Evolutionary conservation across 1,140 invertebrate species (phyloP).

Genomic region (Microplitis demolitor): DNA sequence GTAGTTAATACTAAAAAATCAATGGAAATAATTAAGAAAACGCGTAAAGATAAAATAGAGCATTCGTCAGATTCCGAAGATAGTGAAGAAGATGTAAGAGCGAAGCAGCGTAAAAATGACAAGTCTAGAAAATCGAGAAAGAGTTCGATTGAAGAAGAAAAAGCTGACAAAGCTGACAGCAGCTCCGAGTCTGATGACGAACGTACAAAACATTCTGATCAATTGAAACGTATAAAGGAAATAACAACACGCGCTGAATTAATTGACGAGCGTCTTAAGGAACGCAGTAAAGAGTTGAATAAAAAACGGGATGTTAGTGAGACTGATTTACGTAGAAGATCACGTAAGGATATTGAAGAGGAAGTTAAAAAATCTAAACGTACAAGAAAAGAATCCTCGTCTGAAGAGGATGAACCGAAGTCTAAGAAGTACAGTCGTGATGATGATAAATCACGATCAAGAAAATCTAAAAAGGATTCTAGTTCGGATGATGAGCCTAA

Average conservation of each 20-base stretch:
- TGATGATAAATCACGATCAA: conserved; percentile 62
- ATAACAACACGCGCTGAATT: conserved; percentile 34
- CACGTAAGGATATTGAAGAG: conserved; percentile 55
- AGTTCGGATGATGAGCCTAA: conserved; percentile 67
- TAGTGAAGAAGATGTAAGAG: conserved; percentile 58
- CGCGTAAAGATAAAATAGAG: conserved; percentile 56
- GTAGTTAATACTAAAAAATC: conserved; percentile 43
- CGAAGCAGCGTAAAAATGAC: conserved; percentile 54
- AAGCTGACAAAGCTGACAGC: conserved; percentile 52
- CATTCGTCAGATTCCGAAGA: conserved; percentile 61
- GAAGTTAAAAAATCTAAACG: conserved; percentile 62
- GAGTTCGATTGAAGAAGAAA: conserved; percentile 54
- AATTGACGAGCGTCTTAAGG: conserved; percentile 48
- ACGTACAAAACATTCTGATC: conserved; percentile 45
- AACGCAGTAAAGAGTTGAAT: conserved; percentile 46
- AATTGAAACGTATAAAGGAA: conserved; percentile 43
- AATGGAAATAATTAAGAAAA: conserved; percentile 54
- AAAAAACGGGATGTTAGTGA: conserved; percentile 58
- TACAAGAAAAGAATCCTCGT: conserved; percentile 66
- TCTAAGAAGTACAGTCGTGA: conserved; percentile 66
- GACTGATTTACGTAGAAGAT: conserved; percentile 56
- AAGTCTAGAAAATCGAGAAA: conserved; percentile 51
- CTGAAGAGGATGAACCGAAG: conserved; percentile 68
- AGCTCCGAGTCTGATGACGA: conserved; percentile 56
- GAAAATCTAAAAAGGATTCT: conserved; percentile 59